Base-by-base conservation (phyloP, 2,113 vertebrate genomes). In the Bubalus kerabau region DNA sequence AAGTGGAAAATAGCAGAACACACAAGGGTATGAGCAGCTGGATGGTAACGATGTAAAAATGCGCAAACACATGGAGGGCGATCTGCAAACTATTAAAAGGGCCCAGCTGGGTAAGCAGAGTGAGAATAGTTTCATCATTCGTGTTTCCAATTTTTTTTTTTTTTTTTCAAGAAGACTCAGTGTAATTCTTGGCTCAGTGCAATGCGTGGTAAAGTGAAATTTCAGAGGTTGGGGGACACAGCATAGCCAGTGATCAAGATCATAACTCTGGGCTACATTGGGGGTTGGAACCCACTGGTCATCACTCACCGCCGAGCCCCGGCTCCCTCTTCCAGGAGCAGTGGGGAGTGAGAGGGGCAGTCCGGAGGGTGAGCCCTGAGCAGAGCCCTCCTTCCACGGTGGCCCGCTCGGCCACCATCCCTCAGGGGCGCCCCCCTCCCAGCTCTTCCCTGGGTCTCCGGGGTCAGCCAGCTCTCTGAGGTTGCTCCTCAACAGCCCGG, bases 401-500 rank as follows among this genome's bases (percentile, higher is more conserved):
- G 23, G 16, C 43, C 56, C 15, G n/a, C 78, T 32, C 5, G 0
- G 40, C 32, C 64, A 21, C 30, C 0, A 4, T 14, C 24, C 56
- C 8, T 17, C 36, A 5, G 0, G 0, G 56, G 16, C 2, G 3
- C 16, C 83, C 36, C 23, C 28, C 32, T 30, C 52, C 28, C 0
- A 17, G 12, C 32, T 2, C 11, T 28, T 24, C 32, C 64, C 82
- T 11, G 3, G 21, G 59, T 92, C 80, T 32, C 43, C 0, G 6
- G 21, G 10, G 62, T 17, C 40, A 21, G 62, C 28, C 15, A 74
- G 62, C 17, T n/a, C 30, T 26, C 50, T 23, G 14, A 28, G 4
- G 7, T 3, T 2, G 23, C 5, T 26, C 52, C 54, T 14, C 10
- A 4, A n/a, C 40, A 46, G 54, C 21, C 88, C 4, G 3, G 16